Evolutionary conservation across 2,888 invertebrate genomes (phyloP), one percentile per base, ranked within the genome.

Genomic region (Synanthedon myopaeformis): DNA sequence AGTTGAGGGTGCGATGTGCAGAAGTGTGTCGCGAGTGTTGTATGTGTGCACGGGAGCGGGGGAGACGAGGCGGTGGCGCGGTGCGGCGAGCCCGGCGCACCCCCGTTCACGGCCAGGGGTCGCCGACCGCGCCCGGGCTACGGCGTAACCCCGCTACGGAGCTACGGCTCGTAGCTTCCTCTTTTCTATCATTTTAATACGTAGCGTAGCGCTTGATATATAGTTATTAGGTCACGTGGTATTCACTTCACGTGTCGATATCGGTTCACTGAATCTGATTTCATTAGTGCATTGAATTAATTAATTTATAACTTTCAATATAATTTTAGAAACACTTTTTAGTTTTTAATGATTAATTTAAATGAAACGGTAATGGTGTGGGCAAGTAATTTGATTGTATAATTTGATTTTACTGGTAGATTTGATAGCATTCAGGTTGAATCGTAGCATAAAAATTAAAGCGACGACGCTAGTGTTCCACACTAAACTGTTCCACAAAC

Each of bases 51-150:
- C 48, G 49, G 42, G 51, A 6, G 58, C 54, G 56, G 52, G 52
- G 58, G 56, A 52, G 57, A 42, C 52, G 51, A 54, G 56, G 61
- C 58, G 55, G 66, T 59, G 58, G 59, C 60, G 67, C 64, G 66
- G 76, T 65, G 65, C 66, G 66, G 68, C 69, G 64, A 65, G 68
- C 65, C 67, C 67, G 77, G 68, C 74, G 76, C 79, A 72, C 83
- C 85, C 83, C 82, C 82, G 85, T 85, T 85, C 86, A 86, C 80
- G 87, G 87, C 87, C 86, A 87, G 86, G 85, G 86, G 85, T 87
- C 86, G 83, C 64, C 85, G 87, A 86, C 85, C 87, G 82, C 79
- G 74, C 83, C 85, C 83, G 79, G 73, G 80, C 84, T 78, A 77
- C 79, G 80, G 54, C 78, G 83, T 82, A 81, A 81, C 79, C 81